phyloP scores from a whole-genome alignment of 2,797 vertebrate species.

The Sebastes trivittatus region DNA sequence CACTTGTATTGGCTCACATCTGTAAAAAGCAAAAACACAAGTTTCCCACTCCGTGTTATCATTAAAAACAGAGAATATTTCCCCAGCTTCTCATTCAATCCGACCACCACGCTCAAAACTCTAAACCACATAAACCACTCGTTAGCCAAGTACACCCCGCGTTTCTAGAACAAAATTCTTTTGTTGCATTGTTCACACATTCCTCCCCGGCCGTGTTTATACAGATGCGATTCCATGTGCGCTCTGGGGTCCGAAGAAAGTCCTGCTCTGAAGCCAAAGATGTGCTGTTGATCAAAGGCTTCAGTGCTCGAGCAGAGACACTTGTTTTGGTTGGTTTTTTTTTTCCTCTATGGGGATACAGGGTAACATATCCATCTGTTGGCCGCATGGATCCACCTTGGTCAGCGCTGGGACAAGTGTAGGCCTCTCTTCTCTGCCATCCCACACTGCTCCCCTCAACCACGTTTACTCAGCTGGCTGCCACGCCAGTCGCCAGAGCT shows the following conservation, averaged over 20 bases:
- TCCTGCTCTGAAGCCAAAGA: slow-evolving; percentile 84
- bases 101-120: slow-evolving; percentile 68
- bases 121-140: slow-evolving; percentile 75
- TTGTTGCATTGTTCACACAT: slow-evolving; percentile 93
- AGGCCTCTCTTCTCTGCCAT: slow-evolving; percentile 66
- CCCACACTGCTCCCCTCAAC: slow-evolving; percentile 49
- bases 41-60: slow-evolving; percentile 69
- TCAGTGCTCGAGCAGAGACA: slow-evolving; percentile 87
- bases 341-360: slow-evolving; percentile 82
- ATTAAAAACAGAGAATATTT: slow-evolving; percentile 75
- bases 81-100: slow-evolving; percentile 70
- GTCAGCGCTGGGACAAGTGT: slow-evolving; percentile 81
- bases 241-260: slow-evolving; percentile 75
- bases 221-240: slow-evolving; percentile 96
- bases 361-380: slow-evolving; percentile 93
- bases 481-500: slow-evolving; percentile 74
- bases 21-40: slow-evolving; percentile 53
- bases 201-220: slow-evolving; percentile 91
- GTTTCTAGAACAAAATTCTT: slow-evolving; percentile 82
- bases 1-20: slow-evolving; percentile 41
- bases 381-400: slow-evolving; percentile 88
- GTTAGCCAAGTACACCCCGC: slow-evolving; percentile 64
- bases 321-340: slow-evolving; percentile 87
- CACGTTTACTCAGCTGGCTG: slow-evolving; percentile 87
- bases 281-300: slow-evolving; percentile 95